Conservation (phyloP, 1,140 invertebrate species). For the Drosophila mauritiana region DNA sequence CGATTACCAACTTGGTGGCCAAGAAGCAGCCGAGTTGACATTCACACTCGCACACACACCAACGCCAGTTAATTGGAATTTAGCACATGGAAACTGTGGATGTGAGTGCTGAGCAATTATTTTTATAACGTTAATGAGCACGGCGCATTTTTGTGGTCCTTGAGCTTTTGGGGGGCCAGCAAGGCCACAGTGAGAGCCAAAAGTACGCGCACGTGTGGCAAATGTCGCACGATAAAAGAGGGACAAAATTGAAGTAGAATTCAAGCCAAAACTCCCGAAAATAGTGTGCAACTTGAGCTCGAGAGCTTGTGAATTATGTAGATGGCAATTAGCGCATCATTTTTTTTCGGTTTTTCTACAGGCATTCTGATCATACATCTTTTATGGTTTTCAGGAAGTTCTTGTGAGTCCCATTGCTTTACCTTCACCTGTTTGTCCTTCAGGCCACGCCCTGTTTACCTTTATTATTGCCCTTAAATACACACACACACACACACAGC, state of each 20-base stretch:
- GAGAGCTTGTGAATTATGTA: conserved; percentile 44
- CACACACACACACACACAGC: neutral
- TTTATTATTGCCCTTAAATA: conserved; percentile 55
- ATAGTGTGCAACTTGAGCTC: conserved; percentile 19
- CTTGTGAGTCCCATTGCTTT: neutral
- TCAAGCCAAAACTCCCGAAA: conserved; percentile 22
- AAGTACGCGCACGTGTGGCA: conserved; percentile 43
- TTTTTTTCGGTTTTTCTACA: neutral
- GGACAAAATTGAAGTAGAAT: neutral
- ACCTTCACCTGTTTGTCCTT: conserved; percentile 2
- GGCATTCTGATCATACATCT: conserved; percentile 27
- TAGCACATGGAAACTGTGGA: conserved; percentile 57
- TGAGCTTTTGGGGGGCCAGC: neutral
- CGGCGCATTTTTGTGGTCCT: conserved; percentile 64
- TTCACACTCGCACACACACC: conserved; percentile 8
- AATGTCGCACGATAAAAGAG: conserved; percentile 23
- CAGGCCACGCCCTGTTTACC: conserved; percentile 34
- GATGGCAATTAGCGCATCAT: conserved; percentile 34
- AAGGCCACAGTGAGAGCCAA: conserved; percentile 33
- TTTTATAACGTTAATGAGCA: conserved; percentile 83
- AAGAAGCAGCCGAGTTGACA: conserved; percentile 30
- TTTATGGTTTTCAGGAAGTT: conserved; percentile 14
- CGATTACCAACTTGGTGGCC: conserved; percentile 47
- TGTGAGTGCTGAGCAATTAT: conserved; percentile 70
- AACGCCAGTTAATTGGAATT: conserved; percentile 74